Evolutionary conservation across 2,888 invertebrate species (phyloP).

Genomic region (Magallana nippona): DNA sequence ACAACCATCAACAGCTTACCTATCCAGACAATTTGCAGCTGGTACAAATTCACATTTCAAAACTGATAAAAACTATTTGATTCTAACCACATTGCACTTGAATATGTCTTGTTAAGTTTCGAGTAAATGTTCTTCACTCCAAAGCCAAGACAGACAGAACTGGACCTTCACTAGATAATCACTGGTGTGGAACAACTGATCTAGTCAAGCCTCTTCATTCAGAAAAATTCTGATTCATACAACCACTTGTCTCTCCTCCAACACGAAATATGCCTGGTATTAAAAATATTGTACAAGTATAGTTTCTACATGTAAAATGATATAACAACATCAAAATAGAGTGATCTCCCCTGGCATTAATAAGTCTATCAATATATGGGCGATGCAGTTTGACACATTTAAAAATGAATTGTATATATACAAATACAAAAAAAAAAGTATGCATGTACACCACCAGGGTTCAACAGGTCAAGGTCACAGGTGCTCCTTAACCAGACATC

Average conservation of each 20-base stretch:
- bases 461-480: conserved; percentile 10
- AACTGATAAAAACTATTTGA: too few relatives aligned
- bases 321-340: conserved; percentile 26
- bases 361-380: not conserved
- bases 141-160: too few relatives aligned
- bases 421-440: conserved; percentile 7
- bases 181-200: too few relatives aligned
- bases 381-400: conserved; percentile 1
- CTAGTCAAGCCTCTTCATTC: too few relatives aligned
- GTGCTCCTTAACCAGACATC: not conserved
- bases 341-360: not conserved
- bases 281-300: conserved; percentile 16
- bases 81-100: too few relatives aligned
- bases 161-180: too few relatives aligned
- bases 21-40: too few relatives aligned
- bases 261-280: conserved; percentile 10
- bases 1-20: too few relatives aligned
- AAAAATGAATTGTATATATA: not conserved
- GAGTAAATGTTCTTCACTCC: too few relatives aligned
- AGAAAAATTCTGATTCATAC: not conserved
- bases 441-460: conserved; percentile 29
- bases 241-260: not conserved
- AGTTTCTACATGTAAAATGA: conserved; percentile 8
- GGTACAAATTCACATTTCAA: too few relatives aligned
- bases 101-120: too few relatives aligned